A percentile compares a stretch with the other conserved stretches of the same genome.
These are phyloP conservation scores for Polypterus senegalus DNA, from an alignment of 2,113 vertebrate genomes.

Conservation along the genomic window DNA sequence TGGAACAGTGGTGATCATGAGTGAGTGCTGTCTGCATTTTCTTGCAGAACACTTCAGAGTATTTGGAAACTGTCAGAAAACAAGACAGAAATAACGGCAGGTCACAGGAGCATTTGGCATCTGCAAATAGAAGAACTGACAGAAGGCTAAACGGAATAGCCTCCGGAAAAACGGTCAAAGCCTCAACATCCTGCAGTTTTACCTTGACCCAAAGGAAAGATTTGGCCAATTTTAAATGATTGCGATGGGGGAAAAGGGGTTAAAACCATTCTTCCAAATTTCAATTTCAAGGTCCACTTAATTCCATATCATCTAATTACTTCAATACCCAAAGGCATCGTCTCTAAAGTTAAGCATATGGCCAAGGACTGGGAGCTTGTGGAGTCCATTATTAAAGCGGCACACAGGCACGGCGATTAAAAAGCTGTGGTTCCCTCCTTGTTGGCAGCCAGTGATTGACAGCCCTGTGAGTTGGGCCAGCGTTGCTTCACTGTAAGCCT, in stretches of 20 bases:
- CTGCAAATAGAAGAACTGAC: no score
- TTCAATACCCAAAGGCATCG: constrained; percentile 74
- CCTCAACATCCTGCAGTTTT: no score
- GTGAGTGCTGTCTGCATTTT: no score
- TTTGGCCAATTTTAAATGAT: no score
- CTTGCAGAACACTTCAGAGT: no score
- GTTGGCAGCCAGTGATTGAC: constrained; percentile 57
- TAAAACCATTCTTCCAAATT: constrained; percentile 63
- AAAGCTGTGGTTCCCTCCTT: constrained; percentile 35
- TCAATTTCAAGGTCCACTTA: constrained; percentile 98
- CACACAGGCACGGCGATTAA: constrained; percentile 60
- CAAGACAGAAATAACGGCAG: no score
- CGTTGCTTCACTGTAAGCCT: constrained; percentile 40
- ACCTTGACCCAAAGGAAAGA: no score
- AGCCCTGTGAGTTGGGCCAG: constrained; percentile 52
- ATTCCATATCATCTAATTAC: constrained; percentile 95
- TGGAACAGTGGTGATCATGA: no score
- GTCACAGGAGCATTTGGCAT: no score
- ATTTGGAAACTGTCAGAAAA: no score
- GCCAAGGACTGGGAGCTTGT: constrained; percentile 70
- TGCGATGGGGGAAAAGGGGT: not conserved
- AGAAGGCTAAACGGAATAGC: no score
- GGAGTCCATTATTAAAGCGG: constrained; percentile 75
- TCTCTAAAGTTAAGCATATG: constrained; percentile 84
- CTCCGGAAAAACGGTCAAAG: no score